These are phyloP conservation scores for Galagoides demidoff DNA, from an alignment of 2,797 vertebrate genomes.

Conservation along the genomic window DNA sequence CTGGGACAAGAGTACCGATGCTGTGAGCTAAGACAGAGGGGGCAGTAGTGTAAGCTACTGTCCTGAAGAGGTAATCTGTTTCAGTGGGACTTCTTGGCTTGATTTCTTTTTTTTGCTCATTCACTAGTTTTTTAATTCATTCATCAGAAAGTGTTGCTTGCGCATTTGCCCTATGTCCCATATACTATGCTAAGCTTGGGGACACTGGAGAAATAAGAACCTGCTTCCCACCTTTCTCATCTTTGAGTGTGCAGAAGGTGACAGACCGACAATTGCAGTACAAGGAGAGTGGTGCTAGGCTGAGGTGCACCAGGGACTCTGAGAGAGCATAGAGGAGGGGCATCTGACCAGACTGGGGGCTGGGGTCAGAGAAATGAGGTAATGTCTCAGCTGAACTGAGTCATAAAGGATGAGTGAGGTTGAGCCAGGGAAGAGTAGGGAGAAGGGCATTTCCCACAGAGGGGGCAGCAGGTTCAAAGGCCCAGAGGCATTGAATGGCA, in stretches of 20 bases:
- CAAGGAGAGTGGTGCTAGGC: constrained; percentile 20
- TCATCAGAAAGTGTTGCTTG: constrained; percentile 18
- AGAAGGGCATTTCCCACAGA: constrained; percentile 63
- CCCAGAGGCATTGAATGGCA: constrained; percentile 72
- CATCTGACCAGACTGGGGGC: constrained; percentile 47
- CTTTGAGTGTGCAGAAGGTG: constrained; percentile 16
- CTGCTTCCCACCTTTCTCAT: background rate
- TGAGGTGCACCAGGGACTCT: constrained; percentile 33
- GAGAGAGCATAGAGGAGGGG: background rate
- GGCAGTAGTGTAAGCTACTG: background rate
- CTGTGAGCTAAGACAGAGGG: background rate
- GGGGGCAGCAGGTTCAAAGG: constrained; percentile 76
- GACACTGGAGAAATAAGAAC: constrained; percentile 2
- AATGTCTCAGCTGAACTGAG: constrained; percentile 78
- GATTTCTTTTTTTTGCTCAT: constrained; percentile 28
- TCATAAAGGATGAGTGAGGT: constrained; percentile 64
- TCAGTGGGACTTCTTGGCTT: background rate
- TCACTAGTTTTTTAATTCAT: constrained; percentile 11
- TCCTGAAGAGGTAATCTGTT: background rate
- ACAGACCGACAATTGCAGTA: constrained; percentile 30
- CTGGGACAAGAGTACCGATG: background rate
- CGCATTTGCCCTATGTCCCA: background rate
- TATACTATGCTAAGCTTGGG: constrained; percentile 12
- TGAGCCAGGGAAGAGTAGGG: constrained; percentile 51
- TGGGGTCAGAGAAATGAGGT: constrained; percentile 71